Percentiles rank a stretch among this genome's conserved stretches.
These are phyloP conservation scores for Neopipo cinnamomea DNA, from an alignment of 2,113 vertebrate genomes.

Conservation along the genomic window DNA sequence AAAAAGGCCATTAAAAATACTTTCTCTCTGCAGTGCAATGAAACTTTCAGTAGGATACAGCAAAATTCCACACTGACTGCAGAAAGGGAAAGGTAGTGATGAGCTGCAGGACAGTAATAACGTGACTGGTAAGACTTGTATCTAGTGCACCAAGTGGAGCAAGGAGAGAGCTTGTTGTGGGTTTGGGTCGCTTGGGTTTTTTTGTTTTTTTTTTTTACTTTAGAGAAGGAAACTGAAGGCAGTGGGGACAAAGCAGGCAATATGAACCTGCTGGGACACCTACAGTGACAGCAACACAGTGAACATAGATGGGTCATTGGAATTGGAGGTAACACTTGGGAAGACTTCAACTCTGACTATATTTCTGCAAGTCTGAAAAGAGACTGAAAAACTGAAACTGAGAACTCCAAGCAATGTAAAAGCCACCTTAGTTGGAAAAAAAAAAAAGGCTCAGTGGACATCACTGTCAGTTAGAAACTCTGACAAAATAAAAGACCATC, in stretches of 20 bases:
- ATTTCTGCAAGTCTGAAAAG: not conserved
- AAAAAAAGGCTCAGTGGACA: not conserved
- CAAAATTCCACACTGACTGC: not conserved
- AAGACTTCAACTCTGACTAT: not conserved
- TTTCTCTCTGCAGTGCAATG: not conserved
- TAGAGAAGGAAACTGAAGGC: not conserved
- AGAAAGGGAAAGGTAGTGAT: not conserved
- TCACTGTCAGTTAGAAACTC: not conserved
- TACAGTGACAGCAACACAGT: not conserved
- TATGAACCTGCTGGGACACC: not conserved
- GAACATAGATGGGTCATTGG: not conserved
- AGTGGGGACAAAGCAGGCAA: fast-evolving
- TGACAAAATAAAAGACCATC: not conserved
- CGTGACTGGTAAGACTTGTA: not conserved
- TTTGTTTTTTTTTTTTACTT: not conserved
- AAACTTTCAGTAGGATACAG: not conserved
- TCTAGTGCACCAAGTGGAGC: not conserved
- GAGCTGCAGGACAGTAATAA: not conserved
- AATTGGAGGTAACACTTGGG: not conserved
- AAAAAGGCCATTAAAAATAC: not conserved
- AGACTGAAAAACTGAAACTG: not conserved
- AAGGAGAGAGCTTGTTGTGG: not conserved
- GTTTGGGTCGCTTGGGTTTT: not conserved
- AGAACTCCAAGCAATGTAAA: not conserved
- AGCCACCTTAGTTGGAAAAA: not conserved